These are phyloP conservation scores for Hydropsyche betteni DNA, from an alignment of 2,888 invertebrate genomes.

Conservation along the genomic window DNA sequence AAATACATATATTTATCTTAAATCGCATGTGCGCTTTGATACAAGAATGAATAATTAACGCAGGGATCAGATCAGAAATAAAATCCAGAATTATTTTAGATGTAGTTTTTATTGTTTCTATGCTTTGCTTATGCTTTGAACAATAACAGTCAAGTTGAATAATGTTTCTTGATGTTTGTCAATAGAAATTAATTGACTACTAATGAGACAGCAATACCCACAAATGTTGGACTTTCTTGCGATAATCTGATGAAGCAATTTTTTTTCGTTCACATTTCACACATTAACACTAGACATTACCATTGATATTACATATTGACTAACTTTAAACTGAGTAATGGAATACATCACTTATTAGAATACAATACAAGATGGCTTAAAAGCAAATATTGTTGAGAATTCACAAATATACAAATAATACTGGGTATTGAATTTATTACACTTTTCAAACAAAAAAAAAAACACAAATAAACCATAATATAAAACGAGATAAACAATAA, in stretches of 20 bases:
- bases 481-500: not conserved
- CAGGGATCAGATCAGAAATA: slow-evolving; percentile 7
- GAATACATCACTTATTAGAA: slow-evolving; percentile 39
- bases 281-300: slow-evolving; percentile 42
- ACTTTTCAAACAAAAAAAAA: not conserved
- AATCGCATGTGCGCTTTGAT: no score
- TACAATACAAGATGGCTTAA: slow-evolving; percentile 20
- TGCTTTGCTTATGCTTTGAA: slow-evolving; percentile 37
- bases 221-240: slow-evolving; percentile 35
- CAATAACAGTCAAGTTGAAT: slow-evolving; percentile 37
- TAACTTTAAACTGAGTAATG: slow-evolving; percentile 38
- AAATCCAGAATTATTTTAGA: slow-evolving; percentile 7
- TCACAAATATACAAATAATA: not conserved
- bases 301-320: slow-evolving; percentile 38
- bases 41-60: not conserved
- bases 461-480: not conserved
- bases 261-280: slow-evolving; percentile 39
- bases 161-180: slow-evolving; percentile 34
- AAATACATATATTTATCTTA: no score
- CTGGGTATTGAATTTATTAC: not conserved
- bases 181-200: slow-evolving; percentile 39
- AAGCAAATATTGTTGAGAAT: not conserved
- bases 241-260: slow-evolving; percentile 34
- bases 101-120: slow-evolving; percentile 29
- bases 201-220: slow-evolving; percentile 40